A percentile compares a stretch with the other conserved stretches of the same genome.
Evolutionary conservation across 2,888 invertebrate species (phyloP).

Genomic region (Nezara viridula): DNA sequence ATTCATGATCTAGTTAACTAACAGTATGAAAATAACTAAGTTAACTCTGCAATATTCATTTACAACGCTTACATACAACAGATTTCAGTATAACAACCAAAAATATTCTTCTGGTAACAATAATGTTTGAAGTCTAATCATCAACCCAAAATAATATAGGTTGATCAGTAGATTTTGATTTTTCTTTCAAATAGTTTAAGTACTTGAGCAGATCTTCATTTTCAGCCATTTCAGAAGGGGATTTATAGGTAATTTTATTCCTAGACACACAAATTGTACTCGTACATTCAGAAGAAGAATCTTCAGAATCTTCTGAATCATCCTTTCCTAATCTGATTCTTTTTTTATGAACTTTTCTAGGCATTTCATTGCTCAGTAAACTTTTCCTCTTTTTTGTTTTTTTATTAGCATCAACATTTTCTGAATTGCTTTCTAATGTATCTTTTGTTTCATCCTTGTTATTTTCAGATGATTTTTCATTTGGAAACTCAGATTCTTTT

Average conservation of each 20-base stretch:
- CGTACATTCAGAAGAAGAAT: background rate
- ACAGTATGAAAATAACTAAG: background rate
- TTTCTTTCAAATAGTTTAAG: constrained; percentile 35
- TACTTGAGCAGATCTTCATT: constrained; percentile 12
- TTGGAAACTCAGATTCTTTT: background rate
- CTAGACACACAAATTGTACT: background rate
- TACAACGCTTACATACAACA: background rate
- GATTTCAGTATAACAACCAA: background rate
- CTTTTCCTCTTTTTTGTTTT: background rate
- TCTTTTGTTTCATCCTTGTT: background rate
- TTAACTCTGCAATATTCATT: background rate
- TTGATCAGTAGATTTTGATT: background rate
- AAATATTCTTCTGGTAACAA: background rate
- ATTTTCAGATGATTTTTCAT: background rate
- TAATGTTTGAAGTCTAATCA: background rate
- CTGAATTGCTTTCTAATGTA: background rate
- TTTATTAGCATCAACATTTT: background rate
- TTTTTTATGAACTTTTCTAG: background rate
- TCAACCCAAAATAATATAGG: constrained; percentile 23
- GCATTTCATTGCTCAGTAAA: background rate
- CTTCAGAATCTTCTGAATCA: background rate
- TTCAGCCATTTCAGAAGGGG: constrained; percentile 24
- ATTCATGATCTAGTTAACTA: background rate
- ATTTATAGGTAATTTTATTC: constrained; percentile 8
- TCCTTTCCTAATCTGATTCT: constrained; percentile 36